phyloP scores from a whole-genome alignment of 2,797 vertebrate species.

The Harpagifer antarcticus region DNA sequence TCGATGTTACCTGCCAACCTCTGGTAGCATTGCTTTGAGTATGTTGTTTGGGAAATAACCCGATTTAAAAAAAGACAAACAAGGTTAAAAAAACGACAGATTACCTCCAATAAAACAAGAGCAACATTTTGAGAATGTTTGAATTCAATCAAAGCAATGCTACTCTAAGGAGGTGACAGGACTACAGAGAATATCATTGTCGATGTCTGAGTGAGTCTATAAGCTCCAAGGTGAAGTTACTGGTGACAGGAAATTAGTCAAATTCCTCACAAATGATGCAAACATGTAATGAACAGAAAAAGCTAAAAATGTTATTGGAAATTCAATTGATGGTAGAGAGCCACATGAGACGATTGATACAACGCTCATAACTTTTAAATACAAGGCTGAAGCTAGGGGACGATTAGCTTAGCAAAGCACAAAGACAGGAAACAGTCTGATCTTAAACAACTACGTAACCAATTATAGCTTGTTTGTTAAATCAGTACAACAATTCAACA shows the following conservation, averaged over 20 bases:
- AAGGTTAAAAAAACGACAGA: neutral
- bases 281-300: neutral
- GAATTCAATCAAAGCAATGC: neutral
- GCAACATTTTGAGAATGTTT: neutral
- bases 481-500: no score
- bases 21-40: neutral
- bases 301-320: no score
- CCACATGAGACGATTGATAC: neutral
- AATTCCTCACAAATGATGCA: neutral
- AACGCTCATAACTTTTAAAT: neutral
- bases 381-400: neutral
- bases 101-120: neutral
- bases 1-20: neutral
- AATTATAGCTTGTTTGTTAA: neutral
- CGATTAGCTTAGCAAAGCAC: neutral
- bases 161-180: neutral
- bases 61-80: neutral
- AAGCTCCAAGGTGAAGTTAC: constrained; percentile 43
- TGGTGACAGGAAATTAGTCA: neutral
- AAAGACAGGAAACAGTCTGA: neutral
- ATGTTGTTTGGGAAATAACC: neutral
- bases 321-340: neutral
- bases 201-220: constrained; percentile 42
- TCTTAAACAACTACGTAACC: no score
- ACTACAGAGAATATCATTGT: neutral